Conservation (phyloP, 2,797 vertebrate genomes). For the Lepilemur ruficaudatus region DNA sequence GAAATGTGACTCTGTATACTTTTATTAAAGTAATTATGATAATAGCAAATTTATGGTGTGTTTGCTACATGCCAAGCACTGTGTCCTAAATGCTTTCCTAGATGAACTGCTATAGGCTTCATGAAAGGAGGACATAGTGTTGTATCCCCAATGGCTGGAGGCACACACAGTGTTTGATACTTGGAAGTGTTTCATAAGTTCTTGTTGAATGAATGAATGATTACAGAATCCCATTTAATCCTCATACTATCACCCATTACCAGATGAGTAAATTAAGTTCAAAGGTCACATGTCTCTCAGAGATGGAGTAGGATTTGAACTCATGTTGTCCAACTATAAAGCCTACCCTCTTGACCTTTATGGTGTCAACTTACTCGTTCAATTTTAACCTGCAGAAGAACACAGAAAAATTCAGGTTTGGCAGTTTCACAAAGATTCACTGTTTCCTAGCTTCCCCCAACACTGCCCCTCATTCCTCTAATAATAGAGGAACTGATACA, state of each 20-base stretch:
- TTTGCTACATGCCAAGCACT: slow-evolving; percentile 49
- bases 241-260: not conserved
- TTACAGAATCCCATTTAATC: not conserved
- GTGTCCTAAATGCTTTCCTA: slow-evolving; percentile 25
- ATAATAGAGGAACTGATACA: slow-evolving; percentile 50
- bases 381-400: not conserved
- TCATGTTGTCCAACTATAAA: not conserved
- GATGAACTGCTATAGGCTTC: not conserved
- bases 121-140: not conserved
- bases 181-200: slow-evolving; percentile 9
- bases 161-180: not conserved
- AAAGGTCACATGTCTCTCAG: not conserved
- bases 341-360: not conserved
- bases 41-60: slow-evolving; percentile 44
- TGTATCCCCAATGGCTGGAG: not conserved
- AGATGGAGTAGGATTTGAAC: not conserved
- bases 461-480: slow-evolving; percentile 10
- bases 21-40: slow-evolving; percentile 59
- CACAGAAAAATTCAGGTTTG: not conserved
- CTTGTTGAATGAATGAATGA: slow-evolving; percentile 1
- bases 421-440: not conserved
- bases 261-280: not conserved
- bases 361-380: not conserved
- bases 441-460: not conserved
- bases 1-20: slow-evolving; percentile 42